Percentiles rank a stretch among this genome's conserved stretches.
These are phyloP conservation scores for Micrasema minimum DNA, from an alignment of 1,140 invertebrate species.

Conservation along the genomic window DNA sequence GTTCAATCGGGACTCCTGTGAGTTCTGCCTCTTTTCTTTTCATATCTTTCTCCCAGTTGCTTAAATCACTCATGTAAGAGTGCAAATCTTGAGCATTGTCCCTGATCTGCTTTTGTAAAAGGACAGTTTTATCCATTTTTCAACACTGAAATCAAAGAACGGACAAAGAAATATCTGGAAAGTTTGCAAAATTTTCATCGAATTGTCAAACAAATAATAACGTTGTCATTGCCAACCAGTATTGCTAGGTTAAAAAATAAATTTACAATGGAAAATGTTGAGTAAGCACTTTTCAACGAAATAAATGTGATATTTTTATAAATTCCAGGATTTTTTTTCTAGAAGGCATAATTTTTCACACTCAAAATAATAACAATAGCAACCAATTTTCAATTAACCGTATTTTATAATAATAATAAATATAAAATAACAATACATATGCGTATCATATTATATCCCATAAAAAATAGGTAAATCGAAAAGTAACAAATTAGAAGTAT, in stretches of 20 bases:
- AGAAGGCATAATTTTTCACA: too few species aligned
- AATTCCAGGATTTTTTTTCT: too few species aligned
- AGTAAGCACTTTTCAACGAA: too few species aligned
- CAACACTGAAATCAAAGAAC: not conserved
- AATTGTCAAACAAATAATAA: constrained; percentile 48
- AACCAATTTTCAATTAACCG: too few species aligned
- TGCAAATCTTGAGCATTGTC: constrained; percentile 80
- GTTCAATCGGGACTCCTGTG: constrained; percentile 24
- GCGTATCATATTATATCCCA: too few species aligned
- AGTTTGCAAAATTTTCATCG: constrained; percentile 32
- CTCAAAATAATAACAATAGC: too few species aligned
- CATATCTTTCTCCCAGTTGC: constrained; percentile 86
- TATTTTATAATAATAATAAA: too few species aligned
- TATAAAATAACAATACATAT: too few species aligned
- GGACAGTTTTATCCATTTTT: constrained; percentile 61
- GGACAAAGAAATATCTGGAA: constrained; percentile 32
- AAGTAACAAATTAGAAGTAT: too few species aligned
- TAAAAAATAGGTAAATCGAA: too few species aligned
- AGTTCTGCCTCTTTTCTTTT: constrained; percentile 79
- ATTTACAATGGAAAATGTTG: too few species aligned
- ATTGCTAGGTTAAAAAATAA: constrained; percentile 19
- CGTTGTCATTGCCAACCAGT: constrained; percentile 48
- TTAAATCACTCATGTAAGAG: constrained; percentile 79
- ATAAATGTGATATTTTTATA: too few species aligned
- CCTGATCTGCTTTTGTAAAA: constrained; percentile 75